These are phyloP conservation scores for Streptopelia turtur DNA, from an alignment of 2,797 vertebrate genomes.

Conservation along the genomic window DNA sequence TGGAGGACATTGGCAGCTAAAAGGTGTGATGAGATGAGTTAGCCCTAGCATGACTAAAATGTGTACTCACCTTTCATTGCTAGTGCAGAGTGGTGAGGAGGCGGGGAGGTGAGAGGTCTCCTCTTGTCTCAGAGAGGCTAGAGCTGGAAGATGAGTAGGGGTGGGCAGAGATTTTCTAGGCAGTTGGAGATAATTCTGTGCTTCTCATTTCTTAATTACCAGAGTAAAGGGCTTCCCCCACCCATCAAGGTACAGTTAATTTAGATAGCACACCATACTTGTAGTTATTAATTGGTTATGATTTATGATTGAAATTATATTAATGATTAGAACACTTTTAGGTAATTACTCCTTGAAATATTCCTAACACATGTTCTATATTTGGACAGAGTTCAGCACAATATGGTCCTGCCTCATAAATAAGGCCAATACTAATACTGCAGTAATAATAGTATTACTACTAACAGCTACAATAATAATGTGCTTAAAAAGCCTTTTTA, in stretches of 20 bases:
- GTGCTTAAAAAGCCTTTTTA: background rate
- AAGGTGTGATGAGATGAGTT: background rate
- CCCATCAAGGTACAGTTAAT: background rate
- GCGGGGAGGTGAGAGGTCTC: background rate
- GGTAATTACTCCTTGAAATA: background rate
- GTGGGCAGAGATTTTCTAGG: background rate
- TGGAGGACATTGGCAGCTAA: background rate
- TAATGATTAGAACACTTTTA: background rate
- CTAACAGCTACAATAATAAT: background rate
- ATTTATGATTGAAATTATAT: background rate
- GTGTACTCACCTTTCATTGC: background rate
- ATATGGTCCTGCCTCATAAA: background rate
- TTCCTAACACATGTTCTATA: background rate
- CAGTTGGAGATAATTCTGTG: background rate
- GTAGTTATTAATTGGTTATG: background rate
- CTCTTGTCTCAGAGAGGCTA: background rate
- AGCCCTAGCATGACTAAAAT: background rate
- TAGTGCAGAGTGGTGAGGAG: background rate
- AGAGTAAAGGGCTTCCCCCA: background rate
- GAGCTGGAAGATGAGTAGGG: background rate
- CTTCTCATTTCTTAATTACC: background rate
- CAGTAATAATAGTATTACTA: background rate
- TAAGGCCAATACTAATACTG: background rate
- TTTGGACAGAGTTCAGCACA: background rate
- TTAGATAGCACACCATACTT: background rate